Percentiles rank a stretch among this genome's conserved stretches.
These are phyloP conservation scores for Drosophila nebulosa DNA, from an alignment of 1,140 invertebrate genomes.

Conservation along the genomic window DNA sequence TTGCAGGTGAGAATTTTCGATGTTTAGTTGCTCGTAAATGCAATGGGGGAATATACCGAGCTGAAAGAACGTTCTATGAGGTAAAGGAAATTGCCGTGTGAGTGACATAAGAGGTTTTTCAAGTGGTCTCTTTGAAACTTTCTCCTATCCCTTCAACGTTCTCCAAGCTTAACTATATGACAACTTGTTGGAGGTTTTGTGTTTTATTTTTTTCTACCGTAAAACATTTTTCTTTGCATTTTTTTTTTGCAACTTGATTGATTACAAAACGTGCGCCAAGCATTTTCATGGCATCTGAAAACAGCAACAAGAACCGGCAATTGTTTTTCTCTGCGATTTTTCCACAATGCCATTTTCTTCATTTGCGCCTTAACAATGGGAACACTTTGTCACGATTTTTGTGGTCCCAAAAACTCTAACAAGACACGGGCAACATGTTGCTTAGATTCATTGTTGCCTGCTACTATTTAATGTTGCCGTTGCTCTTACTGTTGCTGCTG, in stretches of 20 bases:
- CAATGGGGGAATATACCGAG: constrained; percentile 10
- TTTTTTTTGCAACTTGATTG: constrained; percentile 70
- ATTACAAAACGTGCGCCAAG: constrained; percentile 74
- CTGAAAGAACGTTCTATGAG: not conserved
- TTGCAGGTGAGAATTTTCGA: constrained; percentile 16
- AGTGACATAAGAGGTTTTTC: constrained; percentile 8
- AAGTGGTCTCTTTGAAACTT: constrained; percentile 10
- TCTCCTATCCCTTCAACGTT: constrained; percentile 34
- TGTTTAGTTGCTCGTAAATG: constrained; percentile 47
- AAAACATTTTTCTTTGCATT: constrained; percentile 45
- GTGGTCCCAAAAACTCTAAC: constrained; percentile 52
- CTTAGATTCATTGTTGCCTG: constrained; percentile 43
- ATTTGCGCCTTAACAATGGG: constrained; percentile 78
- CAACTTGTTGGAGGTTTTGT: constrained; percentile 50
- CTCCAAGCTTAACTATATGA: constrained; percentile 34
- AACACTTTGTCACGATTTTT: constrained; percentile 76
- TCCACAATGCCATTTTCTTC: constrained; percentile 79
- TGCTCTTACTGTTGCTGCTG: constrained; percentile 43
- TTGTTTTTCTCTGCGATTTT: constrained; percentile 66
- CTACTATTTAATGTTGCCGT: constrained; percentile 71
- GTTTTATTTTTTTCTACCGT: constrained; percentile 38
- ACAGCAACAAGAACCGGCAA: constrained; percentile 49
- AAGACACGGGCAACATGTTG: constrained; percentile 74
- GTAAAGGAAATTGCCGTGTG: constrained; percentile 3
- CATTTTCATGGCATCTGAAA: constrained; percentile 64